Percentiles rank a stretch among this genome's conserved stretches.
Evolutionary conservation across 2,888 invertebrate species (phyloP).

Genomic region (Heliconius aoede): DNA sequence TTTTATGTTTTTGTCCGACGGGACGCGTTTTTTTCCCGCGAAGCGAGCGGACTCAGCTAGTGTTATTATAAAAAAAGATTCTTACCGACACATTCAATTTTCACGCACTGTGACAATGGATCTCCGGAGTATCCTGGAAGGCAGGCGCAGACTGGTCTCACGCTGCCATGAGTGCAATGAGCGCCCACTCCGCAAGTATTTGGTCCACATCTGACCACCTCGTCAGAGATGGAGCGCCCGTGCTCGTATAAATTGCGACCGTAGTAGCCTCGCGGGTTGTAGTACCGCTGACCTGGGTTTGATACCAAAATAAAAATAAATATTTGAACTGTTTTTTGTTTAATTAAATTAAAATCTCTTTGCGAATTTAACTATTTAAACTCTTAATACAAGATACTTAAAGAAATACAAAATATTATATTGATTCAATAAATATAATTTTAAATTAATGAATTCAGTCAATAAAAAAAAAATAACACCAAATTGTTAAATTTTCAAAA

Average conservation of each 20-base stretch:
- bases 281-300: constrained; percentile 71
- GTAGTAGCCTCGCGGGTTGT: constrained; percentile 63
- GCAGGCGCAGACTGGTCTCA: constrained; percentile 91
- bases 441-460: not conserved
- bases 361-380: not conserved
- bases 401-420: not conserved
- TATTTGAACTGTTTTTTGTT: not conserved
- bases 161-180: constrained; percentile 86
- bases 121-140: constrained; percentile 91
- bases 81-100: constrained; percentile 89
- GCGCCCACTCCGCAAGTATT: constrained; percentile 88
- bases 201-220: constrained; percentile 80
- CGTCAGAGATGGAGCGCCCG: constrained; percentile 76
- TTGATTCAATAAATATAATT: not conserved
- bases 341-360: not conserved
- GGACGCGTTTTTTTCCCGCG: too few relatives aligned
- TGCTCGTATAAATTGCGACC: constrained; percentile 74
- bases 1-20: too few relatives aligned
- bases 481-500: not conserved
- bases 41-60: too few relatives aligned
- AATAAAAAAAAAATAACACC: not conserved
- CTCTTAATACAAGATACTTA: too few relatives aligned
- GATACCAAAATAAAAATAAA: too few relatives aligned
- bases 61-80: too few relatives aligned
- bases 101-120: constrained; percentile 88